Evolutionary conservation across 2,797 vertebrate species (phyloP), one percentile per base, ranked within the genome.

Genomic region (Sebastes glaucus): DNA sequence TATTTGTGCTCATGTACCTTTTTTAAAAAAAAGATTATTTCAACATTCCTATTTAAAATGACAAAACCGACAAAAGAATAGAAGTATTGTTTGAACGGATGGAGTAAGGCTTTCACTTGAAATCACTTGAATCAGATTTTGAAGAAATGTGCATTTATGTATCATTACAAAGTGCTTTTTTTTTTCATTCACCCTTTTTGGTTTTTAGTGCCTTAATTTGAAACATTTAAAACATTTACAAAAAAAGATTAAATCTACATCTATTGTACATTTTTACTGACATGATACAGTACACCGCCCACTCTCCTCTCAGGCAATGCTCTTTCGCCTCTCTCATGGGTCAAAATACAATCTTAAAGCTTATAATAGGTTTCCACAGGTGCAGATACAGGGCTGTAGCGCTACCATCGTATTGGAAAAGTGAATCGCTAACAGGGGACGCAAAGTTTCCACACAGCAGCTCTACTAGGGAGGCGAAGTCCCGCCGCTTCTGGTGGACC

Each of bases 121-220:
- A 80, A 82, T 81, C 3, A 77, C 68, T 87, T 66, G 82, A 85
- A 87, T 92, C 73, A 53, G 79, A 90, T 89, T 46, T 88, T 84
- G 70, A 91, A 71, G 84, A 92, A 93, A 94, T 92, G 92, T 95
- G 92, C 93, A 91, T 92, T 89, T 77, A 78, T 77, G 79, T 81
- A 72, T 89, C 42, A 82, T 91, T 82, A 94, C 88, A 95, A 96
- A 96, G 96, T 96, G 96, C 96, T 93, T 94, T 91, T 90, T 93
- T 35, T 90, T 93, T 91, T 79, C 87, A 80, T 92, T 92, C 83
- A 92, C 90, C 89, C 89, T 94, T 93, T 96, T 96, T 96, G 93
- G 93, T 95, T 92, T 94, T 92, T 88, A 94, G 94, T 94, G 94
- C 92, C 92, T 92, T 90, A 77, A 90, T 92, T 89, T 84, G 78